Conservation (phyloP, 2,113 vertebrate species). For the Panurus biarmicus region DNA sequence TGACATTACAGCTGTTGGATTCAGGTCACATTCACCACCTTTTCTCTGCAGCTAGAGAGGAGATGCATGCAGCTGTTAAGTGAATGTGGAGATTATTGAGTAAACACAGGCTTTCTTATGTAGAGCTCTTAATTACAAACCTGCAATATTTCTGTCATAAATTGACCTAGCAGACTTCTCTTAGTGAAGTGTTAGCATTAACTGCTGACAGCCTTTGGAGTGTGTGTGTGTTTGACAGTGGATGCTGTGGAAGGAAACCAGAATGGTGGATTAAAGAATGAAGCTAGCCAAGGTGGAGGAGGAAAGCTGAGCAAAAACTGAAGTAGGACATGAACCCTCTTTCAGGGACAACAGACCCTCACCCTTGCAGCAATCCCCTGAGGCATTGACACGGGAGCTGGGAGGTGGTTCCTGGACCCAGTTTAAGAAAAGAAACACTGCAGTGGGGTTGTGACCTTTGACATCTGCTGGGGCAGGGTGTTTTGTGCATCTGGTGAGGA, state of each 20-base stretch:
- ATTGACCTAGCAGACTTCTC: neutral
- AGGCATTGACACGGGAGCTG: rapidly evolving
- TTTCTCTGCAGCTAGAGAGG: neutral
- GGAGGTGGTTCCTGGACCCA: neutral
- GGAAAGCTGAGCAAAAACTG: neutral
- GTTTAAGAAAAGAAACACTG: neutral
- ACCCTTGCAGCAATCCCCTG: neutral
- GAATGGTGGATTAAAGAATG: neutral
- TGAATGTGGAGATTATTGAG: neutral
- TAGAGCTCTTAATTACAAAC: neutral
- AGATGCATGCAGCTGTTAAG: neutral
- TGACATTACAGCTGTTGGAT: slow-evolving; percentile 5
- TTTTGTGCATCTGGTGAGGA: neutral
- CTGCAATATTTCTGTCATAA: slow-evolving; percentile 30
- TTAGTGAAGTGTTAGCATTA: neutral
- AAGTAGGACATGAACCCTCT: neutral
- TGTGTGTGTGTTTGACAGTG: neutral
- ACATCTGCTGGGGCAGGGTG: neutral
- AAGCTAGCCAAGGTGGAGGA: neutral
- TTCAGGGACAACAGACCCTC: neutral
- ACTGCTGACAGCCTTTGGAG: neutral
- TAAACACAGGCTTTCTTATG: neutral
- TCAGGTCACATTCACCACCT: neutral
- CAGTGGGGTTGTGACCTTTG: neutral
- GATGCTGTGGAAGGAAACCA: neutral